phyloP scores from a whole-genome alignment of 2,113 vertebrate species.

The Nerophis lumbriciformis region DNA sequence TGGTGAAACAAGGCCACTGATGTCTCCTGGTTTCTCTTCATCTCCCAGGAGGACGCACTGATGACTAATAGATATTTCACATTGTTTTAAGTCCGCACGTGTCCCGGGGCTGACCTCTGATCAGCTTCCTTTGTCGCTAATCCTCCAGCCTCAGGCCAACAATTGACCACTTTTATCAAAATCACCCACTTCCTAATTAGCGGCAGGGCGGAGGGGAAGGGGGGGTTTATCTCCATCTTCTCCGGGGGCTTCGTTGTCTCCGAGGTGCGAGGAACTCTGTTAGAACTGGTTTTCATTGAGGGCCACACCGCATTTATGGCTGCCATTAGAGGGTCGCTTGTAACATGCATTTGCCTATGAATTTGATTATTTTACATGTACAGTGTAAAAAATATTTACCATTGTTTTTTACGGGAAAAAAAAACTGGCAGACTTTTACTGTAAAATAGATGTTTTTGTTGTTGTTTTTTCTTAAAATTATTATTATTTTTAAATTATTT shows the following conservation, averaged over 20 bases:
- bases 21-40: conserved; percentile 49
- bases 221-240: conserved; percentile 48
- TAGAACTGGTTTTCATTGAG: too few species aligned
- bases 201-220: conserved; percentile 56
- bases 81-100: conserved; percentile 36
- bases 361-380: too few species aligned
- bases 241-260: conserved; percentile 33
- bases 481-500: too few species aligned
- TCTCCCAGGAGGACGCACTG: conserved; percentile 44
- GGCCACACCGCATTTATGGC: too few species aligned
- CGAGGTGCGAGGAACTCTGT: conserved; percentile 4
- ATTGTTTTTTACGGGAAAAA: too few species aligned
- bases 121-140: conserved; percentile 53
- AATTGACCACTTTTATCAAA: conserved; percentile 66
- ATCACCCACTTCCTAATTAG: conserved; percentile 64
- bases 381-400: too few species aligned
- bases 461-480: too few species aligned
- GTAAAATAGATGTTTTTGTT: too few species aligned
- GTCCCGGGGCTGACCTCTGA: conserved; percentile 28
- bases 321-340: too few species aligned
- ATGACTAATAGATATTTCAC: conserved; percentile 57
- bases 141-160: conserved; percentile 36
- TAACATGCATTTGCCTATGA: too few species aligned
- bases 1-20: conserved; percentile 35
- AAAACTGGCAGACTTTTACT: too few species aligned